Conservation (phyloP, 1,140 invertebrate genomes). For the Hylaeus volcanicus region DNA sequence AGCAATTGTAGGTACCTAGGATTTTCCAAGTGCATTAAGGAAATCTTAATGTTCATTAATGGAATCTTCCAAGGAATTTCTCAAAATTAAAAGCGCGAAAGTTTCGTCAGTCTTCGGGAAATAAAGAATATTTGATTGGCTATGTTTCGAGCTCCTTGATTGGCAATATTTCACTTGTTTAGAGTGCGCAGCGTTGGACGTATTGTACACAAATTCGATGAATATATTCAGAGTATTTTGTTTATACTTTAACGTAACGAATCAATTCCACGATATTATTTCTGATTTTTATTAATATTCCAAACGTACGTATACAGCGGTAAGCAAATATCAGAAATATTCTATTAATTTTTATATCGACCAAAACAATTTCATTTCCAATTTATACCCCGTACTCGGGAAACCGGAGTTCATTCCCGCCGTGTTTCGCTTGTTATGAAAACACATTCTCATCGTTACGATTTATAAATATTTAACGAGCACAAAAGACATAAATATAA, state of each 20-base stretch:
- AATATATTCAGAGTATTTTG: background rate
- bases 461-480: slow-evolving; percentile 9
- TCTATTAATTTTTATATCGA: slow-evolving; percentile 31
- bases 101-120: background rate
- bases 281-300: slow-evolving; percentile 15
- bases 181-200: background rate
- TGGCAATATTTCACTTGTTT: background rate
- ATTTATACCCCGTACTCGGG: background rate
- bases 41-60: too few species aligned
- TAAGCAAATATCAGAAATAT: background rate
- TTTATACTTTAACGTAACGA: background rate
- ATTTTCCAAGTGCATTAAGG: too few species aligned
- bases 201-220: background rate
- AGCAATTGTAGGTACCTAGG: too few species aligned
- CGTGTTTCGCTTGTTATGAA: background rate
- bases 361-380: slow-evolving; percentile 23
- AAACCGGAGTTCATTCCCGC: background rate
- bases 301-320: too few species aligned
- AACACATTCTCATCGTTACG: background rate
- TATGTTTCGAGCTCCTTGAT: background rate
- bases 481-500: background rate
- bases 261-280: slow-evolving; percentile 24
- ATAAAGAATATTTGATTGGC: background rate
- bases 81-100: too few species aligned
- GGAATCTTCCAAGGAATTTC: too few species aligned